Percentiles rank a stretch among this genome's conserved stretches.
phyloP scores from a whole-genome alignment of 2,113 vertebrate species.

The Epinephelus lanceolatus region DNA sequence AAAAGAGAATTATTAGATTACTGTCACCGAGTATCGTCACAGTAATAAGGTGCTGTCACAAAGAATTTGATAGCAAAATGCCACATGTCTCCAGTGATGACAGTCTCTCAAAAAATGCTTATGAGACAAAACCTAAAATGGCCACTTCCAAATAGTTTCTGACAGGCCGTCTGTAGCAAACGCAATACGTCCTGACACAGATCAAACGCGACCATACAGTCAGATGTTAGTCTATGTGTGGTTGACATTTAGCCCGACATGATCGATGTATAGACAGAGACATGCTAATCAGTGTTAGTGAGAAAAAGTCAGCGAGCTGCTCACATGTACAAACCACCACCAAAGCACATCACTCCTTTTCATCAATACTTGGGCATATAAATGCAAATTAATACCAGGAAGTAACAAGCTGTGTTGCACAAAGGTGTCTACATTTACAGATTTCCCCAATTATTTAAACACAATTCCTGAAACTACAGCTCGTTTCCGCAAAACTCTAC shows the following conservation, averaged over 20 bases:
- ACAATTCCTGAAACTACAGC: no score
- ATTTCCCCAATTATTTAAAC: no score
- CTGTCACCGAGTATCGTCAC: conserved; percentile 54
- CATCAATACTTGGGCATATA: conserved; percentile 39
- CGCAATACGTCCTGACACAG: neutral
- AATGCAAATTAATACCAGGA: conserved; percentile 25
- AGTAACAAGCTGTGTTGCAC: neutral
- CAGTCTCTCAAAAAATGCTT: conserved; percentile 45
- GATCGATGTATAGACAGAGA: conserved; percentile 31
- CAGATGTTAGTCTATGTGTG: neutral
- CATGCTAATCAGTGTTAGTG: conserved; percentile 7
- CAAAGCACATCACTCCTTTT: neutral
- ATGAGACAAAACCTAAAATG: conserved; percentile 32
- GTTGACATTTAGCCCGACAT: conserved; percentile 11
- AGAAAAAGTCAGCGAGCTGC: conserved; percentile 21
- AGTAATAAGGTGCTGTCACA: conserved; percentile 69
- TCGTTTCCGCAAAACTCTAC: no score
- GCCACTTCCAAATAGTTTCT: conserved; percentile 42
- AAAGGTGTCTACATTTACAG: neutral
- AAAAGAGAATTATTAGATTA: conserved; percentile 63
- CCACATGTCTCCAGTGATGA: conserved; percentile 34
- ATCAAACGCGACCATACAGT: conserved; percentile 17
- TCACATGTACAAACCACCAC: neutral
- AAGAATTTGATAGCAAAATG: conserved; percentile 59
- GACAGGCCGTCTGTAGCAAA: conserved; percentile 33